A percentile compares a stretch with the other conserved stretches of the same genome.
Evolutionary conservation across 2,797 vertebrate species (phyloP).

Genomic region (Cyclura pinguis): DNA sequence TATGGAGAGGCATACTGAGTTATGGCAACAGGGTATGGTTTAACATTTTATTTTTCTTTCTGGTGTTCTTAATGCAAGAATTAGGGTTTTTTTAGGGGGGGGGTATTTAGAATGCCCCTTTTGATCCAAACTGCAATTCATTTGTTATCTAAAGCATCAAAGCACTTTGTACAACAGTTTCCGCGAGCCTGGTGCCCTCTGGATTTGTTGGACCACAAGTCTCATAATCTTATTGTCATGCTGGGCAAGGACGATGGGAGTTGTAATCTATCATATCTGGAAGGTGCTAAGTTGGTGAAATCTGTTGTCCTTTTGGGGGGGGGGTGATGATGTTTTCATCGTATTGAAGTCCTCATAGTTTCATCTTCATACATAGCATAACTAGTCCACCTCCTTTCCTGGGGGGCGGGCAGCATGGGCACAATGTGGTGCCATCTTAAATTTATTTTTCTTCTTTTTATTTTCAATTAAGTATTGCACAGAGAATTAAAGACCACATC

Average conservation of each 20-base stretch:
- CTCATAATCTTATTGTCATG: background rate
- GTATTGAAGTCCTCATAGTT: slow-evolving; percentile 51
- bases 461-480: slow-evolving; percentile 57
- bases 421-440: slow-evolving; percentile 38
- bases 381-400: slow-evolving; percentile 49
- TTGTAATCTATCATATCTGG: background rate
- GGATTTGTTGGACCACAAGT: background rate
- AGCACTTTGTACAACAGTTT: slow-evolving; percentile 39
- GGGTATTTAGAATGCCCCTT: no score
- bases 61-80: slow-evolving; percentile 22
- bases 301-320: no score
- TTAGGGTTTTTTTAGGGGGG: no score
- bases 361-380: slow-evolving; percentile 5
- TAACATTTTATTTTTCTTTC: background rate
- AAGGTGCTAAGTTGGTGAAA: background rate
- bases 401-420: background rate
- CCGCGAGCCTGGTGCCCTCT: background rate
- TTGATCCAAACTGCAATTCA: no score
- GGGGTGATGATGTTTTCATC: slow-evolving; percentile 32
- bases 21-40: background rate
- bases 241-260: background rate
- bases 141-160: background rate
- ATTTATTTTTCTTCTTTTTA: slow-evolving; percentile 67
- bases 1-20: no score
- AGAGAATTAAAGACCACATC: slow-evolving; percentile 66